Evolutionary conservation across 2,888 invertebrate species (phyloP), one percentile per base, ranked within the genome.

Genomic region (Liposcelis brunnea): DNA sequence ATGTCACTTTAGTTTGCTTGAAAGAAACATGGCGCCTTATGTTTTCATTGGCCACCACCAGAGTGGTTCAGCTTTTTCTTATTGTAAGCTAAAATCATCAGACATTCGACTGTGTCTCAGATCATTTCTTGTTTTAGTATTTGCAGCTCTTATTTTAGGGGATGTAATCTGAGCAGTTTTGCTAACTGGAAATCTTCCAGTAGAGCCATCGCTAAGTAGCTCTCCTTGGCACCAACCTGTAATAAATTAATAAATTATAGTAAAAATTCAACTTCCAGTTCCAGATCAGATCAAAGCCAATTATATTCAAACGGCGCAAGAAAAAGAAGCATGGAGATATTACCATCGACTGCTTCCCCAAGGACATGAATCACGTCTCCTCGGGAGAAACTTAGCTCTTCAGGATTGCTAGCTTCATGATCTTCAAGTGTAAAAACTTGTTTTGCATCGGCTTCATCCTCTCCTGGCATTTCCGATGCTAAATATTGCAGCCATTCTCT

Each of bases 141-240:
- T 40, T 16, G 40, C 40, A 4, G 40, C 40, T 21, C 21, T 40
- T 14, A 40, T 18, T 21, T 21, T 16, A 3, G 40, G 21, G 7
- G 40, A 40, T 19, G 15, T 40, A 18, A 40, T 40, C 16, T 40
- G 16, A 21, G 40, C 21, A n/a, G 40, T 40, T 21, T 40, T 40
- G 7, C n/a, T 21, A 7, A 40, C 11, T 12, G 40, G 40, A 21
- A 40, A 40, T 11, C 19, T 14, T 12, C 40, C 40, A 15, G 12
- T 14, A 6, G 40, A 18, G 4, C 40, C 40, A 18, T 40, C 40
- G 11, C 40, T 40, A 5, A 40, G 6, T 6, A 40, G n/a, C 11
- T 40, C 40, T 19, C 40, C 40, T 7, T 18, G 18, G 21, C 40
- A 40, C 40, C 40, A 40, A 19, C 40, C 40, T 40, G 5, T n/a